Evolutionary conservation across 2,797 vertebrate genomes (phyloP).

Genomic region (Ctenosaura bakeri): DNA sequence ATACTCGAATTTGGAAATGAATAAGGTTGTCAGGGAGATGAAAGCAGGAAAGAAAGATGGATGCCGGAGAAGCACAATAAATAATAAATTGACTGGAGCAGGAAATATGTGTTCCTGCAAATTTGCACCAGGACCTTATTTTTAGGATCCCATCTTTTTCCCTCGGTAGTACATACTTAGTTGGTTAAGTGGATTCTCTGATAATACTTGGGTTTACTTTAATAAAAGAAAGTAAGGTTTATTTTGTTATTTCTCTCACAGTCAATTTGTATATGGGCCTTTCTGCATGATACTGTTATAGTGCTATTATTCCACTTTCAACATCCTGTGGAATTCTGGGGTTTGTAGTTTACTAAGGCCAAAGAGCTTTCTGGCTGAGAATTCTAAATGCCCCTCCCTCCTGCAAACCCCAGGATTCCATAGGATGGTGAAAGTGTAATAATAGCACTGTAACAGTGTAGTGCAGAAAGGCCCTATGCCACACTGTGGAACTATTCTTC

Average conservation of each 20-base stretch:
- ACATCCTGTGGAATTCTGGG: too few relatives aligned
- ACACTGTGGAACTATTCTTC: background rate
- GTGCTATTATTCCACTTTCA: too few relatives aligned
- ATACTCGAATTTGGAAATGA: conserved; percentile 51
- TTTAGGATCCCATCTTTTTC: background rate
- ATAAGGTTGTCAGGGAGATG: conserved; percentile 31
- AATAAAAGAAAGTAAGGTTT: background rate
- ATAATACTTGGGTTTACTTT: conserved; percentile 8
- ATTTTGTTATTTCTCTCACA: background rate
- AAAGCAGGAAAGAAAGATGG: conserved; percentile 33
- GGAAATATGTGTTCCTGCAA: background rate
- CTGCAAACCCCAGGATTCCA: too few relatives aligned
- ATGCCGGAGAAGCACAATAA: conserved; percentile 32
- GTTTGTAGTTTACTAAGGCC: too few relatives aligned
- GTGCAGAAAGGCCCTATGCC: too few relatives aligned
- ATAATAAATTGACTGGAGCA: conserved; percentile 24
- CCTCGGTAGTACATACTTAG: background rate
- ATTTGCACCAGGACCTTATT: background rate
- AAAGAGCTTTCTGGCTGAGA: too few relatives aligned
- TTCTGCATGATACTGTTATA: too few relatives aligned
- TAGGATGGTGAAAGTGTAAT: too few relatives aligned
- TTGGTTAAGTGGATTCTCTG: background rate
- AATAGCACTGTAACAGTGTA: too few relatives aligned
- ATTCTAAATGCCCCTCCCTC: too few relatives aligned
- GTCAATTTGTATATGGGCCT: background rate